phyloP scores from a whole-genome alignment of 2,113 vertebrate species.

The Hydropotes inermis region DNA sequence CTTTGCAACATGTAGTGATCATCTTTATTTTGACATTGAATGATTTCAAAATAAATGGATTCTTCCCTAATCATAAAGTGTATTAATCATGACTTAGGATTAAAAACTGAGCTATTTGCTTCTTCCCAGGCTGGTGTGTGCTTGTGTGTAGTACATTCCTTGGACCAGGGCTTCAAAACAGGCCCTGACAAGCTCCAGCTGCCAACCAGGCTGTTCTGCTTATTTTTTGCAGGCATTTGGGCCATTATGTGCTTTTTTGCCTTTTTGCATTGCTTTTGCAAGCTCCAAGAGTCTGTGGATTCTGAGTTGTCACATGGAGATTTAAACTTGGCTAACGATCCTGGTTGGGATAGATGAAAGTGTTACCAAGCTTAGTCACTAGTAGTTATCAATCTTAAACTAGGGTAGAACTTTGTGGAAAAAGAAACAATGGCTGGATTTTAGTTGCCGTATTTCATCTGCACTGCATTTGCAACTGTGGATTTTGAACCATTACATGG shows the following conservation, averaged over 20 bases:
- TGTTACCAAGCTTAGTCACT: background rate
- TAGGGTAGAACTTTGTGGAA: background rate
- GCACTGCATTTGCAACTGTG: constrained; percentile 53
- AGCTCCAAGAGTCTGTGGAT: background rate
- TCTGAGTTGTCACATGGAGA: background rate
- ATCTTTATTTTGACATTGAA: constrained; percentile 11
- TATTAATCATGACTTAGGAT: background rate
- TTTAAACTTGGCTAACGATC: constrained; percentile 28
- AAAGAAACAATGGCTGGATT: constrained; percentile 35
- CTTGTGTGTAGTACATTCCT: background rate
- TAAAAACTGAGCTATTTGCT: background rate
- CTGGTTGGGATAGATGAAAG: background rate
- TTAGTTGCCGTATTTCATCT: constrained; percentile 37
- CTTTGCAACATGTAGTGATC: background rate
- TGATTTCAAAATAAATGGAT: background rate
- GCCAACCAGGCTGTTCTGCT: background rate
- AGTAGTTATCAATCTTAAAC: constrained; percentile 27
- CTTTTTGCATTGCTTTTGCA: background rate
- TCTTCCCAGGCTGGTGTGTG: background rate
- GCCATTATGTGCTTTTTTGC: background rate
- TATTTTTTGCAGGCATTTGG: background rate
- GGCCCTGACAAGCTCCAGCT: background rate
- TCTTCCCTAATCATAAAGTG: background rate
- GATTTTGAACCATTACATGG: constrained; percentile 60
- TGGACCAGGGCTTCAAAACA: background rate